Base-by-base conservation (phyloP, 2,113 vertebrate species). In the Scortum barcoo region DNA sequence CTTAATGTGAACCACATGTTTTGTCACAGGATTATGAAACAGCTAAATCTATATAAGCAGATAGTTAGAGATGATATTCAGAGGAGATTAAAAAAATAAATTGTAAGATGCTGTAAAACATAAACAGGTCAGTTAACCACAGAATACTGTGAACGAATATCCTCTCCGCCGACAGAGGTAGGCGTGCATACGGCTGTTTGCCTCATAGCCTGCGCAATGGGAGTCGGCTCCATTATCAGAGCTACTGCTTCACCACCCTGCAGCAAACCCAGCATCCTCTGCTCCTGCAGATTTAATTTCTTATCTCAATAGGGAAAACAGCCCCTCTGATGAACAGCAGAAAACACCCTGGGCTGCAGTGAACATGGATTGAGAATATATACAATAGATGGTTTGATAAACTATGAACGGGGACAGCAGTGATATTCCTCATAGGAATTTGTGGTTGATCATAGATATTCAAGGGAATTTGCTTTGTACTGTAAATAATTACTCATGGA, bases 211-310 rank as follows among this genome's bases (percentile, higher is more conserved):
- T 89, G 92, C 87, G 85, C 91, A 88, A 87, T 90, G 93, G 94
- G 92, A 93, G 89, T 86, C 79, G 56, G 90, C 91, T 91, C 93
- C 91, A 94, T 94, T 94, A 94, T 92, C 92, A 92, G 91, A 90
- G 87, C 88, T 73, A 62, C 91, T 85, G 89, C 89, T 71, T 84
- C 76, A 73, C 90, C 92, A 87, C 92, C 94, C 93, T 92, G 92
- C 93, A 93, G 92, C 90, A 91, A 88, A 84, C 83, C 89, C 91
- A 81, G 91, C 90, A 85, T 92, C 91, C 87, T 85, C 91, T 83
- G 81, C 87, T 92, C 84, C 89, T 87, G 90, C 92, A 93, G 89
- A 91, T 93, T 95, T 92, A 80, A 93, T 93, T 93, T 88, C 93
- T 93, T 90, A 92, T 93, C 92, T 92, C 93, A 89, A 87, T 87